Evolutionary conservation across 2,888 invertebrate species (phyloP).

Genomic region (Portevinia maculata): DNA sequence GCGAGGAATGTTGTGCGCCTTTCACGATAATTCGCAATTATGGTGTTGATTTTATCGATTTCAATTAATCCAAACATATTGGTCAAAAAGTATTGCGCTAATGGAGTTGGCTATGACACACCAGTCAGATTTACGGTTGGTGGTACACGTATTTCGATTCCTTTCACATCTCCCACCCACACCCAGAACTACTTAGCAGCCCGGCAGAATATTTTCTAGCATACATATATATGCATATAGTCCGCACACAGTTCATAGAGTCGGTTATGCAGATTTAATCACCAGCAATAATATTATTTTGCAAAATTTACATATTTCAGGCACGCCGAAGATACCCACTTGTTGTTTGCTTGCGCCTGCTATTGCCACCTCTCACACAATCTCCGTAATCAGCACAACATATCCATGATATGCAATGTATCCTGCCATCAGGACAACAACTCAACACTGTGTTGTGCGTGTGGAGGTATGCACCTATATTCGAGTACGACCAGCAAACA

Average conservation of each 20-base stretch:
- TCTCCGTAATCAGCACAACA: slow-evolving; percentile 27
- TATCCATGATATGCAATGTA: slow-evolving; percentile 25
- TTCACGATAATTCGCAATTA: slow-evolving; percentile 75
- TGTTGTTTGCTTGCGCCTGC: slow-evolving; percentile 54
- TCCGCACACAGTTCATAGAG: slow-evolving; percentile 29
- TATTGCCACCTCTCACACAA: slow-evolving; percentile 2
- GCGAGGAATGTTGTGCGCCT: not conserved
- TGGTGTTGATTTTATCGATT: slow-evolving; percentile 78
- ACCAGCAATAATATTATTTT: slow-evolving; percentile 72
- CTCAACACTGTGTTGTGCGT: slow-evolving; percentile 9
- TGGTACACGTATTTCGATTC: slow-evolving; percentile 47
- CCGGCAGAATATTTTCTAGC: not conserved
- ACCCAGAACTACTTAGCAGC: not conserved
- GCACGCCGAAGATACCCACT: slow-evolving; percentile 63
- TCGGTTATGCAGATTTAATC: slow-evolving; percentile 69
- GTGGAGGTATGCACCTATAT: not conserved
- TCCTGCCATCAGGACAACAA: slow-evolving; percentile 25
- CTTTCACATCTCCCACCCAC: slow-evolving; percentile 30
- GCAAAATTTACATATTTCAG: slow-evolving; percentile 72
- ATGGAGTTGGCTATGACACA: slow-evolving; percentile 54
- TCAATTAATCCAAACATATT: slow-evolving; percentile 77
- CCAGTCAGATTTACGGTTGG: slow-evolving; percentile 3
- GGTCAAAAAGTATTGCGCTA: slow-evolving; percentile 68
- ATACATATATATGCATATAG: not conserved
- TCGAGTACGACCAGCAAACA: slow-evolving; percentile 28